A percentile compares a stretch with the other conserved stretches of the same genome.
phyloP scores from a whole-genome alignment of 2,797 vertebrate species.

The Miichthys miiuy region DNA sequence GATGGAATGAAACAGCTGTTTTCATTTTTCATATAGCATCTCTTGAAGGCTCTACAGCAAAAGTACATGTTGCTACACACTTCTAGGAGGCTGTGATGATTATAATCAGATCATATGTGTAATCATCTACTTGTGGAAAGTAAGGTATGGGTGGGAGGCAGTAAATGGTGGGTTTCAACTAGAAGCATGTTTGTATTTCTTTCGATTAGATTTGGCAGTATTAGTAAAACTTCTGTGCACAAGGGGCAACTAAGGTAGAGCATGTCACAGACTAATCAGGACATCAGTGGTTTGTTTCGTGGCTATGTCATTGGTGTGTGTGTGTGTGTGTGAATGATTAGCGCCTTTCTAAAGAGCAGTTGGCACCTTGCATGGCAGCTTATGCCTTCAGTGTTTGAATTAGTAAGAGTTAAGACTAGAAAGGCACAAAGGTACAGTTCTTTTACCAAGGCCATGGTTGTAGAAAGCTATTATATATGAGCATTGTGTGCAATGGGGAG shows the following conservation, averaged over 20 bases:
- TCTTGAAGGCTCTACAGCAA: background rate
- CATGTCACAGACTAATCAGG: too few relatives aligned
- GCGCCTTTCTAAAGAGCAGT: too few relatives aligned
- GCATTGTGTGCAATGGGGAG: background rate
- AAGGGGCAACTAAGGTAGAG: too few relatives aligned
- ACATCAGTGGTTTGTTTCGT: too few relatives aligned
- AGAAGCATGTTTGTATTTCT: background rate
- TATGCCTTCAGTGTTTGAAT: too few relatives aligned
- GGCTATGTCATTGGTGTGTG: too few relatives aligned
- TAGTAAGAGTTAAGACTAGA: too few relatives aligned
- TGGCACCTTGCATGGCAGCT: too few relatives aligned
- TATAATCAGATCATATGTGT: background rate
- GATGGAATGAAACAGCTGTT: background rate
- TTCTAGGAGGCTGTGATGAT: background rate
- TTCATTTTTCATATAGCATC: background rate
- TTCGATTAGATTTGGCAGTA: background rate
- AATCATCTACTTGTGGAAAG: background rate
- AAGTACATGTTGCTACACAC: background rate
- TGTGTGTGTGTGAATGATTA: too few relatives aligned
- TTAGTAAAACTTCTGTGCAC: background rate
- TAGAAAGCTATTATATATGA: background rate
- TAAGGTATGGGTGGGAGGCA: too few relatives aligned
- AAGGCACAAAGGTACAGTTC: too few relatives aligned
- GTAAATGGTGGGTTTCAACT: background rate
- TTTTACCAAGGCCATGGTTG: background rate